These are phyloP conservation scores for Magallana gigas DNA, from an alignment of 1,140 invertebrate genomes.

Conservation along the genomic window DNA sequence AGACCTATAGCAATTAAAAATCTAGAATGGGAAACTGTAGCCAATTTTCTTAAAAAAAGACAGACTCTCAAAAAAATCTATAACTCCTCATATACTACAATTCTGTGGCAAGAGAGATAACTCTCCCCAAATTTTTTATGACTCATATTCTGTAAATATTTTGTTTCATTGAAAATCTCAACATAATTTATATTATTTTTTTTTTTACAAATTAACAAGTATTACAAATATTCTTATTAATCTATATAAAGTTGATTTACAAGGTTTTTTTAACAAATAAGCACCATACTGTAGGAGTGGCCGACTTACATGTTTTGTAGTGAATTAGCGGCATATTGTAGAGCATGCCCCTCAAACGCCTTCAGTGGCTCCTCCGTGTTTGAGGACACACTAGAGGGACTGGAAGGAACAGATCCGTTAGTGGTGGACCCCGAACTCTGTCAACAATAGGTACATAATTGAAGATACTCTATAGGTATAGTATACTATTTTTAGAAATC, in stretches of 20 bases:
- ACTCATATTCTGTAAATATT: too few species aligned
- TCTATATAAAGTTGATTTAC: neutral
- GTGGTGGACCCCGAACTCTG: constrained; percentile 67
- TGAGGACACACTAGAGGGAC: constrained; percentile 70
- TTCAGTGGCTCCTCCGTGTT: constrained; percentile 73
- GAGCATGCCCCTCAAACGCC: constrained; percentile 76
- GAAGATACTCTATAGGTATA: too few species aligned
- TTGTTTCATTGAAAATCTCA: too few species aligned
- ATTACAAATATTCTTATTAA: too few species aligned
- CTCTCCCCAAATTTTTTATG: too few species aligned
- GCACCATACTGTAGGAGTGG: too few species aligned
- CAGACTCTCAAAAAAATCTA: too few species aligned
- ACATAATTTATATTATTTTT: too few species aligned
- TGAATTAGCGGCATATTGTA: constrained; percentile 76
- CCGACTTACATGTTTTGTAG: constrained; percentile 73
- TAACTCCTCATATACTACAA: neutral
- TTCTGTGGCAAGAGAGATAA: too few species aligned
- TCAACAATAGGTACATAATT: constrained; percentile 25
- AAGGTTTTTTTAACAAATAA: neutral
- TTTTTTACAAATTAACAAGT: too few species aligned
- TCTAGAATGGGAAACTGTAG: neutral
- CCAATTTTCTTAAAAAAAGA: neutral
- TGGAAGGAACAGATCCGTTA: constrained; percentile 67
- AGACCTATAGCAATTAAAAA: neutral
- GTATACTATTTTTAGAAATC: too few species aligned